A percentile compares a stretch with the other conserved stretches of the same genome.
Conservation (phyloP, 2,113 vertebrate species). For the Amblyornis subalaris region DNA sequence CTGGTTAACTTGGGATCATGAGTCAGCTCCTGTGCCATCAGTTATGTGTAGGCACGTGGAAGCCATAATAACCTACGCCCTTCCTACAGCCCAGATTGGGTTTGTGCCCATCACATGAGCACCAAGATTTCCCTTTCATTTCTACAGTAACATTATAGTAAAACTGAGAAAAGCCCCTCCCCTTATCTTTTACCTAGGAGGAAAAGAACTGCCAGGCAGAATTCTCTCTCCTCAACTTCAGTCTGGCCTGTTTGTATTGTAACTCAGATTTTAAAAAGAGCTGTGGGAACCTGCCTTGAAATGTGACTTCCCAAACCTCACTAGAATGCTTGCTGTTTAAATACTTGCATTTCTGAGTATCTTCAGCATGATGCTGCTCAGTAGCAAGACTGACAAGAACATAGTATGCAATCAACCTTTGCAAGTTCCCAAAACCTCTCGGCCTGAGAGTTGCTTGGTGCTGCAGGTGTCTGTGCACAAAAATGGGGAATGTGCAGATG, state of each 20-base stretch:
- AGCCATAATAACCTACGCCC: neutral
- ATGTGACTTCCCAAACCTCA: neutral
- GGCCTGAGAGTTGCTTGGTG: accelerated
- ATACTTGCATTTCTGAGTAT: neutral
- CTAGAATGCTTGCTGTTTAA: neutral
- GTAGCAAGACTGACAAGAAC: neutral
- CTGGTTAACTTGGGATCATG: neutral
- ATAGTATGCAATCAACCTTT: neutral
- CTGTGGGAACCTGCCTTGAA: neutral
- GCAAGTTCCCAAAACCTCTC: neutral
- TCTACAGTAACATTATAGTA: neutral
- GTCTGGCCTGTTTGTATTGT: neutral
- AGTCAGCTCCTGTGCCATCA: neutral
- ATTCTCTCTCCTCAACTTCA: neutral
- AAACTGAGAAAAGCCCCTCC: neutral
- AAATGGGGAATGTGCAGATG: neutral
- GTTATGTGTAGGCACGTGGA: neutral
- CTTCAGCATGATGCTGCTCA: neutral
- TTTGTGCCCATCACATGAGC: neutral
- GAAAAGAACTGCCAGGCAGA: neutral
- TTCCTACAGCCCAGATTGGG: neutral
- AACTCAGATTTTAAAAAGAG: neutral
- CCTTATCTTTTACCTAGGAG: neutral
- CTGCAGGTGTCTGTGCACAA: neutral
- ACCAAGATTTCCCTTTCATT: neutral